phyloP scores from a whole-genome alignment of 1,140 invertebrate genomes.

The Panagrolaimus sp. region DNA sequence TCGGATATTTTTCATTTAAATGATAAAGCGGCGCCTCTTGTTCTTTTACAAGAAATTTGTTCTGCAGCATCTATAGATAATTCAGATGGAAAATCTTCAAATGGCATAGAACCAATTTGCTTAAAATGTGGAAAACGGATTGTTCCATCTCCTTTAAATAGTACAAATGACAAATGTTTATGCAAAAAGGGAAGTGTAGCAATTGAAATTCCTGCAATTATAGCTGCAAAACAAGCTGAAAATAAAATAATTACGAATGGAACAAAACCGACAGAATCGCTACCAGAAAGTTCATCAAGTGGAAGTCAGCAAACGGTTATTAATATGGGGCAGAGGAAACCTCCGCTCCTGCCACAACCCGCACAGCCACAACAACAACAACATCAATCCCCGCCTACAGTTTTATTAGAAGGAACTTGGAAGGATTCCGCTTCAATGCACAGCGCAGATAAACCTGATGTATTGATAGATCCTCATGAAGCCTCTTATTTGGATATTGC shows the following conservation, averaged over 20 bases:
- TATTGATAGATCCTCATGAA: constrained; percentile 68
- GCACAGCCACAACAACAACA: background rate
- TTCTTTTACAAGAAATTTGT: constrained; percentile 55
- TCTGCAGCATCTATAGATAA: constrained; percentile 52
- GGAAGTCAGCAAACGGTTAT: constrained; percentile 56
- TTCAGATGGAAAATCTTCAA: constrained; percentile 29
- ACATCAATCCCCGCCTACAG: background rate
- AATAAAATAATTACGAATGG: background rate
- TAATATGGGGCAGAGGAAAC: constrained; percentile 13
- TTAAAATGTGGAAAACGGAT: constrained; percentile 3
- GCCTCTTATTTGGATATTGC: constrained; percentile 93
- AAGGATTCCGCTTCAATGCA: constrained; percentile 9
- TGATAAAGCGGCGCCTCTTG: constrained; percentile 47
- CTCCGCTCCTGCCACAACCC: too few species aligned
- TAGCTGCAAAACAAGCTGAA: background rate
- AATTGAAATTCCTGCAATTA: constrained; percentile 8
- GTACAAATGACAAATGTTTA: constrained; percentile 8
- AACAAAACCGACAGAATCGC: background rate
- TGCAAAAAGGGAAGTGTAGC: background rate
- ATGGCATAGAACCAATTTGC: constrained; percentile 28
- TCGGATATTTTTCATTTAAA: constrained; percentile 37
- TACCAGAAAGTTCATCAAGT: constrained; percentile 27
- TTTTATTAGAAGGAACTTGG: background rate
- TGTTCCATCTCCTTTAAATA: background rate
- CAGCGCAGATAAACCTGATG: constrained; percentile 21